Conservation (phyloP, 2,888 invertebrate species). For the Rhagophthalmus giganteus region DNA sequence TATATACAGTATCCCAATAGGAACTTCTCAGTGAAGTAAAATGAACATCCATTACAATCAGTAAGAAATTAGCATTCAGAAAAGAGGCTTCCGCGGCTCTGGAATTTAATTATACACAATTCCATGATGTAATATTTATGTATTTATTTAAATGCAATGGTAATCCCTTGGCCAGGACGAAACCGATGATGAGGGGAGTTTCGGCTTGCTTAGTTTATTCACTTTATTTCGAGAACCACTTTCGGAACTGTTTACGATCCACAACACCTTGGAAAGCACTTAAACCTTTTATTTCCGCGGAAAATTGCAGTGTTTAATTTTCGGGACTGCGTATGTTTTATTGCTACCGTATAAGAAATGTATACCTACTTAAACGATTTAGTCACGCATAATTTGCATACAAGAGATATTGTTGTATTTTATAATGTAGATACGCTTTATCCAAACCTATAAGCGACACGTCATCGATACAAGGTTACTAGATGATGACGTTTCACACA, state of each 20-base stretch:
- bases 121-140: constrained; percentile 58
- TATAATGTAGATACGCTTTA: too few relatives aligned
- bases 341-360: too few relatives aligned
- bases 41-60: constrained; percentile 55
- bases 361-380: too few relatives aligned
- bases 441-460: too few relatives aligned
- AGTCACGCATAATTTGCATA: too few relatives aligned
- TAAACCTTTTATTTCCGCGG: constrained; percentile 24
- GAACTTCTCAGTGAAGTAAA: constrained; percentile 35
- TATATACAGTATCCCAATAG: constrained; percentile 30
- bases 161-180: constrained; percentile 53
- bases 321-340: too few relatives aligned
- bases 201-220: constrained; percentile 21
- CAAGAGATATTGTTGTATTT: too few relatives aligned
- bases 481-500: too few relatives aligned
- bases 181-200: constrained; percentile 43
- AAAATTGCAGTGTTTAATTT: constrained; percentile 27
- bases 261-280: constrained; percentile 26
- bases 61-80: constrained; percentile 53
- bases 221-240: constrained; percentile 27
- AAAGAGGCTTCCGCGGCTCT: constrained; percentile 52
- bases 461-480: too few relatives aligned
- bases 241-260: constrained; percentile 27
- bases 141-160: constrained; percentile 59
- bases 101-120: constrained; percentile 57